Conservation (phyloP, 2,113 vertebrate genomes). For the Phyllostomus hastatus region DNA sequence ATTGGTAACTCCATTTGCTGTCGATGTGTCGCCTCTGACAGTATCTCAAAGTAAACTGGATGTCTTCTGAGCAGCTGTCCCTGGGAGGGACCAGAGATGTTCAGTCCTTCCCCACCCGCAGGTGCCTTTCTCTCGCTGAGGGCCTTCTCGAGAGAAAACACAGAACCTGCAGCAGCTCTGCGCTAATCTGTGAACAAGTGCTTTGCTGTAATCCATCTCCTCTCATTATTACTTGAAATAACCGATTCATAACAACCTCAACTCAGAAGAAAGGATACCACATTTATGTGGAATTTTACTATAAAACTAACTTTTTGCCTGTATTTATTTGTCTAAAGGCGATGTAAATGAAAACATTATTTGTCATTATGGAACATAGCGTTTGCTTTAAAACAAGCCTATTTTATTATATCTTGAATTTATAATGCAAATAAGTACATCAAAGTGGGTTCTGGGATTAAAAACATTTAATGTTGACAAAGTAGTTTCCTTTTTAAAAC, state of each 20-base stretch:
- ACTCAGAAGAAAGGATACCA: neutral
- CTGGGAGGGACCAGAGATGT: neutral
- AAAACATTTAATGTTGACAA: neutral
- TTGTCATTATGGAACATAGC: neutral
- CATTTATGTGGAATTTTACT: neutral
- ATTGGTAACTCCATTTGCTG: neutral
- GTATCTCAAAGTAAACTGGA: neutral
- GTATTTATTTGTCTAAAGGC: neutral
- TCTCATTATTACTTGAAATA: constrained; percentile 6
- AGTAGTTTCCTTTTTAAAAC: neutral
- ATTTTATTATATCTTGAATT: neutral
- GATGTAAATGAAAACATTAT: neutral
- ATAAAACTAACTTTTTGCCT: neutral
- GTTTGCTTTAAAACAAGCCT: neutral
- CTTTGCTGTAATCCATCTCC: neutral
- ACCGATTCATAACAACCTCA: neutral
- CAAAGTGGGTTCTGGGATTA: neutral
- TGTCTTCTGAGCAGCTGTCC: neutral
- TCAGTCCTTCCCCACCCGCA: neutral
- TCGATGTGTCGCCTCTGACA: neutral
- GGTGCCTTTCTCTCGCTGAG: neutral
- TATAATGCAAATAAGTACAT: neutral
- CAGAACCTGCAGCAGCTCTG: neutral
- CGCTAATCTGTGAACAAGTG: neutral
- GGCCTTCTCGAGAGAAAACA: neutral